phyloP scores from a whole-genome alignment of 2,888 invertebrate genomes.

The Zygaena filipendulae region DNA sequence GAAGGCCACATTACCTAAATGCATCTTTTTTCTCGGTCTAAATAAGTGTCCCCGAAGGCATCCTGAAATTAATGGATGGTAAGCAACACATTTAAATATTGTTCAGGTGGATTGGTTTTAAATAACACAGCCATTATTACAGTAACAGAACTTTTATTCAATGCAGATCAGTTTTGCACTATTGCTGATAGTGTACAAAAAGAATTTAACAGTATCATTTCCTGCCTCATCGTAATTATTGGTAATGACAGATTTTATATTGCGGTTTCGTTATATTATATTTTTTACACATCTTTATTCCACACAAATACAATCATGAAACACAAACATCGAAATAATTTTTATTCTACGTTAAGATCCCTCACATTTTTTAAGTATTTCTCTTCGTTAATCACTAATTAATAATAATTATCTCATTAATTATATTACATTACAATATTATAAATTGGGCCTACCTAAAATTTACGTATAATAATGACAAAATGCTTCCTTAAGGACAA shows the following conservation, averaged over 20 bases:
- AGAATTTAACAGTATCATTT: conserved; percentile 60
- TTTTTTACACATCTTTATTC: conserved; percentile 59
- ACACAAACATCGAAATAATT: conserved; percentile 61
- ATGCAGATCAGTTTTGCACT: conserved; percentile 64
- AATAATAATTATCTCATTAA: conserved; percentile 46
- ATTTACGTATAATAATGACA: conserved; percentile 65
- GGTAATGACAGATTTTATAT: conserved; percentile 46
- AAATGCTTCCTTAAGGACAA: conserved; percentile 53
- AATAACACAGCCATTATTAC: conserved; percentile 39
- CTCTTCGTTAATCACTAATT: conserved; percentile 49
- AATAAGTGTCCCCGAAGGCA: too few species aligned
- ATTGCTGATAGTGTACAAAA: conserved; percentile 67
- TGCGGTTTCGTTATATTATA: too few species aligned
- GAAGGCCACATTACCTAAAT: too few species aligned
- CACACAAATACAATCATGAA: conserved; percentile 63
- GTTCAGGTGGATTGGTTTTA: too few species aligned
- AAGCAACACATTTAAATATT: too few species aligned
- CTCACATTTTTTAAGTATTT: conserved; percentile 56
- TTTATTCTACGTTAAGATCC: conserved; percentile 52
- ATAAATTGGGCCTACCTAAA: conserved; percentile 65
- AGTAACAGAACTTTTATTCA: conserved; percentile 69
- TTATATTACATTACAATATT: conserved; percentile 62
- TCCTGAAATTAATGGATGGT: too few species aligned
- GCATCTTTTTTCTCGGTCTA: too few species aligned
- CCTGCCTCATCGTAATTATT: conserved; percentile 38